A percentile compares a stretch with the other conserved stretches of the same genome.
phyloP scores from a whole-genome alignment of 2,888 invertebrate species.

The Zygogramma bicolorata region DNA sequence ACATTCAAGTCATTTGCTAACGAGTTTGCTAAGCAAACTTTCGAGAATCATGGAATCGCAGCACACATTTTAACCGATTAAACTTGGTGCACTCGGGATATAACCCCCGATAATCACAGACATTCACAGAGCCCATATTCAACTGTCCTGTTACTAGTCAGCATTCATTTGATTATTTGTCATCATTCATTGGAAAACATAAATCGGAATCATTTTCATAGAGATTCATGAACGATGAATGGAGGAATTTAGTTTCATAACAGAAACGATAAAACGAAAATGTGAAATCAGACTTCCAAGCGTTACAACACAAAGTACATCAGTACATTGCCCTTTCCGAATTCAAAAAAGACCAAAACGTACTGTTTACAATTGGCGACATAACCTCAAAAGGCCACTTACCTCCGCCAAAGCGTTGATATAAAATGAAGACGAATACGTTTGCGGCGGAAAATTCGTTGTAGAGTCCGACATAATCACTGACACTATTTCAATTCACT shows the following conservation, averaged over 20 bases:
- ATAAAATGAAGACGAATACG: constrained; percentile 64
- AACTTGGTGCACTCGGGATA: no score
- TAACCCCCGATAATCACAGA: no score
- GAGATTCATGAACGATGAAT: not conserved
- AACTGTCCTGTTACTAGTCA: no score
- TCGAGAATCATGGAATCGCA: no score
- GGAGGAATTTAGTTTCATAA: no score
- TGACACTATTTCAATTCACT: not conserved
- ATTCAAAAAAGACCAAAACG: constrained; percentile 7
- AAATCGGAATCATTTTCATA: no score
- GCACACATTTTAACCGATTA: no score
- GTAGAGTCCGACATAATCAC: constrained; percentile 45
- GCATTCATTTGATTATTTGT: not conserved
- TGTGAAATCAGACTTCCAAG: not conserved
- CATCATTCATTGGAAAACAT: no score
- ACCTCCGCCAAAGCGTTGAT: constrained; percentile 60
- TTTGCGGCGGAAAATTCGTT: constrained; percentile 63
- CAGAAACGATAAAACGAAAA: not conserved
- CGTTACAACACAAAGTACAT: not conserved
- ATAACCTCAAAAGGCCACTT: constrained; percentile 48
- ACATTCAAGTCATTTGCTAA: no score
- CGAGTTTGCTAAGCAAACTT: no score
- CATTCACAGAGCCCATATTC: no score
- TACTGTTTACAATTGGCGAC: constrained; percentile 30
- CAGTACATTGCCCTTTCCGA: not conserved